Evolutionary conservation across 2,797 vertebrate species (phyloP), one percentile per base, ranked within the genome.

Genomic region (Tenualosa ilisha): DNA sequence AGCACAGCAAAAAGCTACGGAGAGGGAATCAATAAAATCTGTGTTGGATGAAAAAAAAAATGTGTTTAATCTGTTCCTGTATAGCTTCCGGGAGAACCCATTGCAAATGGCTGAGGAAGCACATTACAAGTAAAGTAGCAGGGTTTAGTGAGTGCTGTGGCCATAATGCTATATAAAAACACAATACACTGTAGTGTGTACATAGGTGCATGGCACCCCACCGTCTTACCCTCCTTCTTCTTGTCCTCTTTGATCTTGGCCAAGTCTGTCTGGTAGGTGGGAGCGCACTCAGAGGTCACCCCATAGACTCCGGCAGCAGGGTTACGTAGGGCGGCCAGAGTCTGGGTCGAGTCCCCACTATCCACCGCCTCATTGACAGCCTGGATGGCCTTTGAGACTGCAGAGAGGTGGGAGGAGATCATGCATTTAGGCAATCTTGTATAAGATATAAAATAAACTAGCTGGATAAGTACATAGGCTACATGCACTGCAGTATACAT

Each of bases 311-410:
- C 98, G 0, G 97, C 94, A 2, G 97, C 96, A 0, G 96, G 93
- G 24, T 93, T 96, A 4, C 97, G 96, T 87, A 99, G 92, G 43
- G 97, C 93, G 0, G 93, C 91, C 87, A 99, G 89, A 0, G 97
- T 99, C 91, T 94, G 95, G 83, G 93, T 89, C 0, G 96, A 84
- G 0, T 98, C 96, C 0, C 96, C 96, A 0, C 0, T 91, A 54
- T 97, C 97, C 84, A 99, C 96, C 0, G 98, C 97, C 89, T 97
- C 93, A 2, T 99, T 99, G 86, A 99, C 95, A 81, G 94, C 92
- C 92, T 97, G 95, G 90, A 99, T 95, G 85, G 97, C 96, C 94
- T 97, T 94, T 0, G 98, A 97, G 93, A 99, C 98, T 97, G 84
- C 75, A 31, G 53, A 85, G 0, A 54, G 88, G 22, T 72, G 65